Conservation (phyloP, 2,113 vertebrate genomes). For the Siniperca chuatsi region DNA sequence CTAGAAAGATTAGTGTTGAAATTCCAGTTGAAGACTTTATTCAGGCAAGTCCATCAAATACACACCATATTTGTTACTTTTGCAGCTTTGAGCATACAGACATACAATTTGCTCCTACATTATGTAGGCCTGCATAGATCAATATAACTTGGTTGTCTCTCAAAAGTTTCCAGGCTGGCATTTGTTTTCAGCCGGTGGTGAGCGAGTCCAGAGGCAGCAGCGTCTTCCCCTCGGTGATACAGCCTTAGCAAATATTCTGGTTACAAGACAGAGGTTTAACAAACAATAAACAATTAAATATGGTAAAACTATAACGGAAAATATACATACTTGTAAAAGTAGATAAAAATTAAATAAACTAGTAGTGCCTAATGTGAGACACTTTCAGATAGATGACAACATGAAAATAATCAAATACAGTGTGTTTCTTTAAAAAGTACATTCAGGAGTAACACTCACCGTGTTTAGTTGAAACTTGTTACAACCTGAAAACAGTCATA, state of each 20-base stretch:
- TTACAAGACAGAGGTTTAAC: background rate
- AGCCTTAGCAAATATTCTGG: rapidly evolving
- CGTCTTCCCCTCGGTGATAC: background rate
- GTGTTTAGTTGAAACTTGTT: rapidly evolving
- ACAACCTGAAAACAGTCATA: slow-evolving; percentile 51
- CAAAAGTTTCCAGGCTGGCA: background rate
- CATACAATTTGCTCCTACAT: background rate
- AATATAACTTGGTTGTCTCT: background rate
- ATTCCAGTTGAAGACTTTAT: slow-evolving; percentile 26
- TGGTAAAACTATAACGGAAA: background rate
- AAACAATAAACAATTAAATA: background rate
- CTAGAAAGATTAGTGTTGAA: background rate
- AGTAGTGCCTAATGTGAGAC: background rate
- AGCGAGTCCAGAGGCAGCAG: background rate
- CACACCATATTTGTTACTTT: background rate
- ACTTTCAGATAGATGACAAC: background rate
- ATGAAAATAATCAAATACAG: background rate
- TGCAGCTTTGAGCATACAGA: background rate
- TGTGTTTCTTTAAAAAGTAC: background rate
- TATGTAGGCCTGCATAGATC: background rate
- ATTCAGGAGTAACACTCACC: slow-evolving; percentile 35
- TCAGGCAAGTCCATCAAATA: background rate
- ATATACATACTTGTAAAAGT: background rate
- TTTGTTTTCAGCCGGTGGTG: background rate
- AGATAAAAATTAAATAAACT: background rate